Evolutionary conservation across 2,797 vertebrate genomes (phyloP).

Genomic region (Oreortyx pictus): DNA sequence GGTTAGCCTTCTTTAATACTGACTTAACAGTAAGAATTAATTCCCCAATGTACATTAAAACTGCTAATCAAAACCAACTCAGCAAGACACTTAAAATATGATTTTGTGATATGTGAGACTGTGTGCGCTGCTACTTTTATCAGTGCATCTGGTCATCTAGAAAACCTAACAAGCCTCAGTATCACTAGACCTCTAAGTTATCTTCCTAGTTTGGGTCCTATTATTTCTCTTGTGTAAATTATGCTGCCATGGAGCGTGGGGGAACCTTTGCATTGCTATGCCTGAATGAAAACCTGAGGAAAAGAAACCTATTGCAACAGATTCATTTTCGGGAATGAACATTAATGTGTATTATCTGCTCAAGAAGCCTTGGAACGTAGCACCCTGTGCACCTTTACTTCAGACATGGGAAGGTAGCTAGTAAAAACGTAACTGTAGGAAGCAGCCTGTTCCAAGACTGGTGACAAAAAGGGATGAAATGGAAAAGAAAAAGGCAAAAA

Average conservation of each 20-base stretch:
- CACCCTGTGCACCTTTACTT: neutral
- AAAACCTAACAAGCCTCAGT: neutral
- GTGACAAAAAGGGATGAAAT: neutral
- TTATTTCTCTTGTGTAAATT: neutral
- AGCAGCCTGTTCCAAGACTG: neutral
- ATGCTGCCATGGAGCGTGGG: neutral
- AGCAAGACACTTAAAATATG: neutral
- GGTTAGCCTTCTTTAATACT: neutral
- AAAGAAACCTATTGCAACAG: neutral
- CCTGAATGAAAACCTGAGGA: neutral
- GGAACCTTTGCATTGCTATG: neutral
- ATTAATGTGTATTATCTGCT: neutral
- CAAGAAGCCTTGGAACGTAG: neutral
- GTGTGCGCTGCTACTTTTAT: neutral
- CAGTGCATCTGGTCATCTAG: neutral
- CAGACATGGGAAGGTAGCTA: neutral
- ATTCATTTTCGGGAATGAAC: neutral
- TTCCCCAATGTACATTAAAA: neutral
- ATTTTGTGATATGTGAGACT: neutral
- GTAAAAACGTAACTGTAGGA: neutral
- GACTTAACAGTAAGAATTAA: neutral
- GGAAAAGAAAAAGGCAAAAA: conserved; percentile 39
- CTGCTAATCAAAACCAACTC: neutral
- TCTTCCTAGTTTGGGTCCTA: neutral
- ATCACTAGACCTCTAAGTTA: neutral